phyloP scores from a whole-genome alignment of 2,888 invertebrate species.

The Eupelmus urozonus region DNA sequence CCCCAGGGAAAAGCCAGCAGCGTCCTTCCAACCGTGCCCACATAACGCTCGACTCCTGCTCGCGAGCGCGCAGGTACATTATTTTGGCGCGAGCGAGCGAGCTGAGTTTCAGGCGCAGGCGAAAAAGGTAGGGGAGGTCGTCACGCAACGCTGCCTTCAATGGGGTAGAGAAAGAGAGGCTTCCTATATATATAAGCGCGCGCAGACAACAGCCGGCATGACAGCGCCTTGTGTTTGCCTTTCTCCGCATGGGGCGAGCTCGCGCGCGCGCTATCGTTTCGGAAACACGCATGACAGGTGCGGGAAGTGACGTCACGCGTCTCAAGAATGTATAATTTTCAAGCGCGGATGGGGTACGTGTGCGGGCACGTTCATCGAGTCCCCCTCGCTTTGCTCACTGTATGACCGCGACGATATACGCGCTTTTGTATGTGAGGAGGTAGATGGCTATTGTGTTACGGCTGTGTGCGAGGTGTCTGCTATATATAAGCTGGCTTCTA shows the following conservation, averaged over 20 bases:
- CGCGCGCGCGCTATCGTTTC: constrained; percentile 60
- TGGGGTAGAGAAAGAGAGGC: constrained; percentile 62
- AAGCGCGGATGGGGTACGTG: neutral
- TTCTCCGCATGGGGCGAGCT: constrained; percentile 6
- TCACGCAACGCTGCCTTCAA: constrained; percentile 69
- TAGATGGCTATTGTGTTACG: too few species aligned
- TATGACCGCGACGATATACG: neutral
- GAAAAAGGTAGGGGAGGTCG: constrained; percentile 66
- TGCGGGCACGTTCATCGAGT: too few species aligned
- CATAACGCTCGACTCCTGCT: neutral
- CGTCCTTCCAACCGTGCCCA: constrained; percentile 30
- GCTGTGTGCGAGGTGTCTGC: too few species aligned
- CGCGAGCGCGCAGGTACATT: constrained; percentile 30
- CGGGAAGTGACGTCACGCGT: constrained; percentile 74
- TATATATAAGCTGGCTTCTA: too few species aligned
- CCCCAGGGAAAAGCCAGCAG: neutral
- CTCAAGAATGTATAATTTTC: constrained; percentile 59
- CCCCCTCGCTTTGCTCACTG: too few species aligned
- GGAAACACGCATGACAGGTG: constrained; percentile 77
- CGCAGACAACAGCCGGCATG: neutral
- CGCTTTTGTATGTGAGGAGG: neutral
- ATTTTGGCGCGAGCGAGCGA: constrained; percentile 46
- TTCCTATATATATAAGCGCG: neutral
- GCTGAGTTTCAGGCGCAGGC: neutral
- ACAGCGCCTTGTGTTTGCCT: constrained; percentile 1